These are phyloP conservation scores for Prietella phreatophila DNA, from an alignment of 2,113 vertebrate genomes.

Conservation along the genomic window DNA sequence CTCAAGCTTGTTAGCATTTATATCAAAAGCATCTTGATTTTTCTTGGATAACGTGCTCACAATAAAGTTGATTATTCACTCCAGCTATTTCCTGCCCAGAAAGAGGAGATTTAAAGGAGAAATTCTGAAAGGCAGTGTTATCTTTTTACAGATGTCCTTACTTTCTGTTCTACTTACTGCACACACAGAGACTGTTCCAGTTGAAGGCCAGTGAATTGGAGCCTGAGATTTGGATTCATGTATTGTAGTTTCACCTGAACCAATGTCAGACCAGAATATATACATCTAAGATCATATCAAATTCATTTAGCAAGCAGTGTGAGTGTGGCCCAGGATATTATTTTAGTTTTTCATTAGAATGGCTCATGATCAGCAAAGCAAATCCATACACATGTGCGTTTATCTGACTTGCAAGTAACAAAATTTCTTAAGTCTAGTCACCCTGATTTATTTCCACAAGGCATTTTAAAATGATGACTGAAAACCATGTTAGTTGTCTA, in stretches of 20 bases:
- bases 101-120: background rate
- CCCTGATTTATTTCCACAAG: background rate
- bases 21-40: conserved; percentile 36
- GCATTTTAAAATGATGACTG: background rate
- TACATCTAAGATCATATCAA: background rate
- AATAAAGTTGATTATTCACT: conserved; percentile 10
- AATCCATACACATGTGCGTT: background rate
- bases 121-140: conserved; percentile 1
- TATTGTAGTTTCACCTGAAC: background rate
- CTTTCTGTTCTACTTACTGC: background rate
- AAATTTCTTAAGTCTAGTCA: background rate
- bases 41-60: background rate
- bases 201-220: background rate
- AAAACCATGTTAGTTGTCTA: background rate
- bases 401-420: background rate
- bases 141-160: conserved; percentile 15
- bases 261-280: background rate
- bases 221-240: background rate
- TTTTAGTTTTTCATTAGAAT: background rate
- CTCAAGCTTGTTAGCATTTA: conserved; percentile 34
- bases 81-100: background rate
- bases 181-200: background rate
- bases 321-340: background rate
- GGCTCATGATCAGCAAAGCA: background rate
- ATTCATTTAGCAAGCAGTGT: background rate